These are phyloP conservation scores for Thumatha senex DNA, from an alignment of 2,888 invertebrate species.

Conservation along the genomic window DNA sequence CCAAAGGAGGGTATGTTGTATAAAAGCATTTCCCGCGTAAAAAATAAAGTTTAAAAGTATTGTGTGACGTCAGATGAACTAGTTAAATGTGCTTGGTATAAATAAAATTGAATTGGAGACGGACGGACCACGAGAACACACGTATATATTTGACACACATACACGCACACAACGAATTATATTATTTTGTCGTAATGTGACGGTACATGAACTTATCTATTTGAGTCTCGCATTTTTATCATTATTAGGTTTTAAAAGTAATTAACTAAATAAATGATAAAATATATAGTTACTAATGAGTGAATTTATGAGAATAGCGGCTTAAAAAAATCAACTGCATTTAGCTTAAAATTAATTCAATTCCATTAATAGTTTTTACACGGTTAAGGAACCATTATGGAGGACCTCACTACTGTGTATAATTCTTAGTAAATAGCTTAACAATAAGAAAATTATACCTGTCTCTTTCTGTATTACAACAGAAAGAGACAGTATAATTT, in stretches of 20 bases:
- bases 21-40: too few species aligned
- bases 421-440: slow-evolving; percentile 9
- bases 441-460: slow-evolving; percentile 15
- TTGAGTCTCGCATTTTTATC: too few species aligned
- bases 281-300: too few species aligned
- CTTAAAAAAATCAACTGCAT: too few species aligned
- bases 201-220: too few species aligned
- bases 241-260: too few species aligned
- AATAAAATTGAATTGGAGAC: slow-evolving; percentile 30
- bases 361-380: slow-evolving; percentile 2
- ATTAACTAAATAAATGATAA: neutral
- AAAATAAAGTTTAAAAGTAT: too few species aligned
- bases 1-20: too few species aligned
- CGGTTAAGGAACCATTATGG: slow-evolving; percentile 21
- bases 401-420: slow-evolving; percentile 19
- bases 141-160: slow-evolving; percentile 34
- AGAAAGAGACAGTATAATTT: slow-evolving; percentile 14
- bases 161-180: neutral
- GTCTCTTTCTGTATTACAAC: slow-evolving; percentile 9
- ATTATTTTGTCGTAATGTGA: too few species aligned
- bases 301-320: too few species aligned
- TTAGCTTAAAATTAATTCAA: slow-evolving; percentile 1
- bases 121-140: slow-evolving; percentile 61
- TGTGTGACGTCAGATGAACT: too few species aligned
- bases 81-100: neutral